These are phyloP conservation scores for Nezara viridula DNA, from an alignment of 2,888 invertebrate species.

Conservation along the genomic window DNA sequence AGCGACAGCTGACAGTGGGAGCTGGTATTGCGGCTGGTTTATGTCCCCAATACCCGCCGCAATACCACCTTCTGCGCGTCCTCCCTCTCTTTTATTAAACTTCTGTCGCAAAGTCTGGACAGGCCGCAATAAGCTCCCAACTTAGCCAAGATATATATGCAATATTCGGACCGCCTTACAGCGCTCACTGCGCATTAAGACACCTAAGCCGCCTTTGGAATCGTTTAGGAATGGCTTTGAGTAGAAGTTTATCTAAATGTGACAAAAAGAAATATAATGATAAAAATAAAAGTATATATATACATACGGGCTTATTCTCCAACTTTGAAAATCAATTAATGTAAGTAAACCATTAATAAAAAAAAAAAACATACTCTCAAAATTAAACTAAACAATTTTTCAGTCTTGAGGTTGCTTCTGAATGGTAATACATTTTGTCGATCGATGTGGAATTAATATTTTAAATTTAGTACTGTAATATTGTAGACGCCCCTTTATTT, in stretches of 20 bases:
- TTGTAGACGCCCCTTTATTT: too few species aligned
- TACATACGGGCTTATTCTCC: too few species aligned
- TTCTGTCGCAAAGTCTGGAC: conserved; percentile 47
- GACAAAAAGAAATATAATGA: neutral
- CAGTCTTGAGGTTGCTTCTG: too few species aligned
- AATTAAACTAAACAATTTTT: too few species aligned
- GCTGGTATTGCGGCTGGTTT: conserved; percentile 49
- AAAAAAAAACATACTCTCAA: too few species aligned
- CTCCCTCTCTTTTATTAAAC: conserved; percentile 46
- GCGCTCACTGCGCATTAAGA: neutral
- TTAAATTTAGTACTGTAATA: too few species aligned
- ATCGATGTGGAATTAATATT: too few species aligned
- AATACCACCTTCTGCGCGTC: conserved; percentile 25
- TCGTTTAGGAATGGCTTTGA: neutral
- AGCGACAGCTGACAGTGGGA: conserved; percentile 32
- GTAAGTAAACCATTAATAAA: too few species aligned
- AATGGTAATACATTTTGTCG: too few species aligned
- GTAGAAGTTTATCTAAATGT: neutral
- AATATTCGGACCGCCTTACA: conserved; percentile 23
- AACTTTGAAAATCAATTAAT: too few species aligned
- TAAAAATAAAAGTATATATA: too few species aligned
- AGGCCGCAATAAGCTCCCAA: conserved; percentile 26
- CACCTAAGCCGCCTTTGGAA: neutral
- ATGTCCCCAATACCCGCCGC: conserved; percentile 43
- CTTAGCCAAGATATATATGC: conserved; percentile 38